Evolutionary conservation across 53 echinoderm and acorn worm species (phyloP).

Genomic region (Patiria pectinifera): DNA sequence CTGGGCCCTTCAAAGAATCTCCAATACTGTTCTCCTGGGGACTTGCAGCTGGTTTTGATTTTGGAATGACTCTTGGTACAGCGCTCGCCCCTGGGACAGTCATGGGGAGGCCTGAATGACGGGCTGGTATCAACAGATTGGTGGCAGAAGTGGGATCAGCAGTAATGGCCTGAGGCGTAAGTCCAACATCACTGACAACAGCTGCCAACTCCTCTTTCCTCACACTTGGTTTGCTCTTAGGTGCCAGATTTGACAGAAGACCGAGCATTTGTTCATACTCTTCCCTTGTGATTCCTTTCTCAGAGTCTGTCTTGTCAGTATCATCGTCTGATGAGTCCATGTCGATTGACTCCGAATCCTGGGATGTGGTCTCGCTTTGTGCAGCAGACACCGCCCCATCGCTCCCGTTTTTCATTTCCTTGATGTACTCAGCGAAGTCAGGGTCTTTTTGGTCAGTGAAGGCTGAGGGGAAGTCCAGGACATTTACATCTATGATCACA

Average conservation of each 20-base stretch:
- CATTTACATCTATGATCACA: background rate
- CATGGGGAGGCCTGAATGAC: constrained; percentile 1
- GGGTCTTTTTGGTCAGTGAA: constrained; percentile 16
- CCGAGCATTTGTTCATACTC: background rate
- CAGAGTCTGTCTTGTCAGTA: background rate
- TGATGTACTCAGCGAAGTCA: constrained; percentile 36
- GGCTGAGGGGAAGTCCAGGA: constrained; percentile 29
- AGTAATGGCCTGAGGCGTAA: background rate
- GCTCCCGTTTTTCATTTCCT: constrained; percentile 1
- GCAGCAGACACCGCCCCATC: background rate
- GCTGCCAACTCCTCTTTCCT: background rate
- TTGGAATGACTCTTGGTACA: background rate
- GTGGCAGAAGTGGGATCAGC: background rate
- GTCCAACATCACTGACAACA: background rate
- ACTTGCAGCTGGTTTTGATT: background rate
- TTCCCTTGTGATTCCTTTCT: constrained; percentile 6
- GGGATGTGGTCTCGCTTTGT: constrained; percentile 37
- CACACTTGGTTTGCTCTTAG: background rate
- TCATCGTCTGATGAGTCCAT: constrained; percentile 30
- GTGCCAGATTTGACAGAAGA: background rate
- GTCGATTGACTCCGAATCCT: constrained; percentile 34
- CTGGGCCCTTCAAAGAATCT: background rate
- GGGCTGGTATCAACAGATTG: background rate
- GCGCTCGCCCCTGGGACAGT: background rate
- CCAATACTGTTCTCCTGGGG: background rate